Evolutionary conservation across 64 coral and sea anemone genomes (phyloP).

Genomic region (Trachythela sp.): DNA sequence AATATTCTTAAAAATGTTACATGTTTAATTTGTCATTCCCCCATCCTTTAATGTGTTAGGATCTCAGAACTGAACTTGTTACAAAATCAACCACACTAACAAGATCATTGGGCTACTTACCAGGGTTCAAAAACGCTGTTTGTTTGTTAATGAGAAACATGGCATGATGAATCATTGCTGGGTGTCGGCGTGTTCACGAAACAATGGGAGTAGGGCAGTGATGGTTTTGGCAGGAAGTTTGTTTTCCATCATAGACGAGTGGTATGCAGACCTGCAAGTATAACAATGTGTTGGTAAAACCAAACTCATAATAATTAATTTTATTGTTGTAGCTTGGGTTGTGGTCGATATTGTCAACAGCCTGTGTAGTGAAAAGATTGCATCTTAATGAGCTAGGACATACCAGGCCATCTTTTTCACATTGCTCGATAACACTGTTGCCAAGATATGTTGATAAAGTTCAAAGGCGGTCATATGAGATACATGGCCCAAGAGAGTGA

Average conservation of each 20-base stretch:
- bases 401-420: neutral
- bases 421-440: conserved; percentile 25
- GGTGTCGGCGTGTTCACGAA: too few species aligned
- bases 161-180: too few species aligned
- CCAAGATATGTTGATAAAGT: conserved; percentile 4
- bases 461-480: conserved; percentile 25
- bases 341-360: conserved; percentile 29
- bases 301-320: too few species aligned
- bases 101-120: neutral
- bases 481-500: neutral
- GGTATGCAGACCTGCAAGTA: too few species aligned
- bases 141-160: neutral
- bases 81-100: neutral
- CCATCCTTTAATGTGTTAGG: too few species aligned
- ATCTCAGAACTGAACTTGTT: too few species aligned
- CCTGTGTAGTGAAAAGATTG: neutral
- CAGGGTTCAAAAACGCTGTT: conserved; percentile 14
- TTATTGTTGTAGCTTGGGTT: conserved; percentile 25
- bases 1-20: conserved; percentile 16
- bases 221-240: too few species aligned
- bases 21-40: conserved; percentile 16
- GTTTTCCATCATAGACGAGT: too few species aligned
- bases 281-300: too few species aligned
- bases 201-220: too few species aligned
- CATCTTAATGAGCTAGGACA: neutral